Conservation (phyloP, 2,797 vertebrate genomes). For the Trachurus trachurus region DNA sequence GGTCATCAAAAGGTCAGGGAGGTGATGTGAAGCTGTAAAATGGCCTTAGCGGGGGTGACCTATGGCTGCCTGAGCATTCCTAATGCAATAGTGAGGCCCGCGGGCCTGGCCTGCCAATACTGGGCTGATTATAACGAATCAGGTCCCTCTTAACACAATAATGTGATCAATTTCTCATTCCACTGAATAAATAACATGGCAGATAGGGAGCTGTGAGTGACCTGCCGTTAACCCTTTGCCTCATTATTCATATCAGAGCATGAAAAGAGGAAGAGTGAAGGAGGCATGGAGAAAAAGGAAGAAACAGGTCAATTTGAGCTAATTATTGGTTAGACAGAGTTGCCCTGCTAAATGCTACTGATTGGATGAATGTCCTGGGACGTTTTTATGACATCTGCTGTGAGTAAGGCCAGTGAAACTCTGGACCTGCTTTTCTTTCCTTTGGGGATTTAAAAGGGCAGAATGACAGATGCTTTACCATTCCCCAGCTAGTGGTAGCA, state of each 20-base stretch:
- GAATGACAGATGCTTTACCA: conserved; percentile 72
- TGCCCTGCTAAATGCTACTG: conserved; percentile 88
- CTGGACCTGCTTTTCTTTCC: conserved; percentile 64
- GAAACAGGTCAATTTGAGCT: conserved; percentile 90
- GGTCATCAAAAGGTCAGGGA: conserved; percentile 90
- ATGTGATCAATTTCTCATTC: conserved; percentile 99
- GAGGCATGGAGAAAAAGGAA: conserved; percentile 66
- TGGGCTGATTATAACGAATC: conserved; percentile 98
- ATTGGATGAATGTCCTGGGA: conserved; percentile 89
- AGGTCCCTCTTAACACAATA: conserved; percentile 95
- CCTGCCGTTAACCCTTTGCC: conserved; percentile 91
- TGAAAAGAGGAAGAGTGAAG: conserved; percentile 85
- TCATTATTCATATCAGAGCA: conserved; percentile 96
- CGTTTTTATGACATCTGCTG: conserved; percentile 82
- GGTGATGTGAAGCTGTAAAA: conserved; percentile 96
- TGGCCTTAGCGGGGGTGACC: conserved; percentile 88
- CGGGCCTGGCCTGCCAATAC: conserved; percentile 96
- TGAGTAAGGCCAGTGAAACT: conserved; percentile 69
- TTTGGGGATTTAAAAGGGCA: conserved; percentile 54
- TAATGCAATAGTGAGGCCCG: conserved; percentile 94
- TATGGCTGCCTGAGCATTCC: conserved; percentile 92
- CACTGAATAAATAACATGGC: conserved; percentile 98
- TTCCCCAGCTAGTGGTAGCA: conserved; percentile 47
- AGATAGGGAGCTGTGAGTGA: conserved; percentile 93
- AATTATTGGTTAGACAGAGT: conserved; percentile 91